These are phyloP conservation scores for Agonopterix subpropinquella DNA, from an alignment of 2,888 invertebrate species.

Conservation along the genomic window DNA sequence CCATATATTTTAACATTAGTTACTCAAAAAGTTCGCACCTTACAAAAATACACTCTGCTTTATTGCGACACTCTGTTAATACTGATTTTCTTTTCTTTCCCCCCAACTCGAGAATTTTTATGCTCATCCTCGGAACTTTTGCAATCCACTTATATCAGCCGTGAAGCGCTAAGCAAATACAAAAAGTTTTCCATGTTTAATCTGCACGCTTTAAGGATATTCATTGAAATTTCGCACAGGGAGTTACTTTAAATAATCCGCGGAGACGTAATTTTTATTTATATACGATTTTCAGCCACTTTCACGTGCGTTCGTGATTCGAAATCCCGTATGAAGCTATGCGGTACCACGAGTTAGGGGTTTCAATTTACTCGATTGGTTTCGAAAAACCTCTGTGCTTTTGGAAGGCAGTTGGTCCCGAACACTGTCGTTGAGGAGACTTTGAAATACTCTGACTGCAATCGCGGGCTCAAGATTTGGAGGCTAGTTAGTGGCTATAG, in stretches of 20 bases:
- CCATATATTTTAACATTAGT: constrained; percentile 35
- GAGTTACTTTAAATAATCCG: constrained; percentile 66
- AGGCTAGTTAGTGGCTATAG: no score
- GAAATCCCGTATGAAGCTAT: constrained; percentile 9
- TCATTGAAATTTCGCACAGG: constrained; percentile 62
- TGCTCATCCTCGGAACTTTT: constrained; percentile 71
- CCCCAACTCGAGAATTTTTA: constrained; percentile 62
- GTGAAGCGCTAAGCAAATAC: constrained; percentile 72
- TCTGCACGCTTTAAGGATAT: constrained; percentile 68
- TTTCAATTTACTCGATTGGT: no score
- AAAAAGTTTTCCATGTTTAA: constrained; percentile 71
- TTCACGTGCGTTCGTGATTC: constrained; percentile 21
- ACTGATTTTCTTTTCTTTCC: constrained; percentile 55
- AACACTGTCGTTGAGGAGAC: neutral
- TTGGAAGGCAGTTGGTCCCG: no score
- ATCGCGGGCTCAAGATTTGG: neutral
- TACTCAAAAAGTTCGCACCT: constrained; percentile 47
- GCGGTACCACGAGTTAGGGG: no score
- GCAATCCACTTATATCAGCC: constrained; percentile 75
- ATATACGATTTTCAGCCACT: constrained; percentile 30
- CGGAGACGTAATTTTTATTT: constrained; percentile 45
- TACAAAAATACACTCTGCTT: constrained; percentile 55
- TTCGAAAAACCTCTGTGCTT: no score
- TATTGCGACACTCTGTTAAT: constrained; percentile 63
- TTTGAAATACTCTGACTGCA: neutral